A percentile compares a stretch with the other conserved stretches of the same genome.
These are phyloP conservation scores for Ophthalmolycus amberensis DNA, from an alignment of 2,113 vertebrate species.

Conservation along the genomic window DNA sequence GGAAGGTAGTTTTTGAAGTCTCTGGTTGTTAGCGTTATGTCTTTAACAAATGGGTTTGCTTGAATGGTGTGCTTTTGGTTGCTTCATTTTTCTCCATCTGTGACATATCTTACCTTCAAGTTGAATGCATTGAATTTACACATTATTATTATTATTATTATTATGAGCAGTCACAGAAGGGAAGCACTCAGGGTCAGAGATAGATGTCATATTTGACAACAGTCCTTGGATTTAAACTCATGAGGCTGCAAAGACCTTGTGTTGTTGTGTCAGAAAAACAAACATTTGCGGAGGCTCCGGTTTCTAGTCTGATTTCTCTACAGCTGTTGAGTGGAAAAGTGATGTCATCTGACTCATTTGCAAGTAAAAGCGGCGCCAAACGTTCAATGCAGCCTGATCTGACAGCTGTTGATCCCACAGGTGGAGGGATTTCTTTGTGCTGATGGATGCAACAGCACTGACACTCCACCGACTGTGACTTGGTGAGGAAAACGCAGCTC, in stretches of 20 bases:
- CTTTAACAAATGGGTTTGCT: no score
- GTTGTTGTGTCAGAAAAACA: background rate
- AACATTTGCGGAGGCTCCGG: background rate
- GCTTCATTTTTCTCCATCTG: no score
- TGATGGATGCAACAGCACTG: background rate
- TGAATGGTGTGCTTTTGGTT: no score
- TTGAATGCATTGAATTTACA: no score
- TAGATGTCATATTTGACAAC: background rate
- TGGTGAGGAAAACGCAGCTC: background rate
- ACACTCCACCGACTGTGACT: background rate
- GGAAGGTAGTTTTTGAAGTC: background rate
- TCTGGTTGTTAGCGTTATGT: no score
- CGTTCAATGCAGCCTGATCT: background rate
- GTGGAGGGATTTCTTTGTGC: conserved; percentile 11
- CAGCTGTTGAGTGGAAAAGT: background rate
- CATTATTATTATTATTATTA: no score
- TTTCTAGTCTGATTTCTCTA: background rate
- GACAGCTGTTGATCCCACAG: conserved; percentile 14
- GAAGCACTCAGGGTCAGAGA: background rate
- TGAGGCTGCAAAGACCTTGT: background rate
- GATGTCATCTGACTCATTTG: background rate
- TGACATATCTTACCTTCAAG: no score
- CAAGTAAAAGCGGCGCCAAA: background rate
- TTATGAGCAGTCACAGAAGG: background rate
- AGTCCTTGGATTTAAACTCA: background rate